Base-by-base conservation (phyloP, 2,888 invertebrate genomes). In the Habroteleia sp. region DNA sequence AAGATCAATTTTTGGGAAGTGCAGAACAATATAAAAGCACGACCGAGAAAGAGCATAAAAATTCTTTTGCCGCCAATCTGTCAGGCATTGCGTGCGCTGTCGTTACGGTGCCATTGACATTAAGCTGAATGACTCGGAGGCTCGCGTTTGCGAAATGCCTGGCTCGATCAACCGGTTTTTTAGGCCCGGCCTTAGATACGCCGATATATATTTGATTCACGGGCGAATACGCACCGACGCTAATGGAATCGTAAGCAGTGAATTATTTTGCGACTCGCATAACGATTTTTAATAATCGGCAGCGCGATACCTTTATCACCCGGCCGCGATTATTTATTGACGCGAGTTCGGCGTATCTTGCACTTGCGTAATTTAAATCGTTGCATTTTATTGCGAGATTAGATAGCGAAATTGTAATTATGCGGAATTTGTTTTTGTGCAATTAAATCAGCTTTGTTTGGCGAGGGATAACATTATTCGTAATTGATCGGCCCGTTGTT, bases 101-200 rank as follows among this genome's bases (percentile, higher is more conserved):
- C 68, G 56, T 60, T 52, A 63, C 35, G 48, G 41, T 72, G 66
- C 37, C 48, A 63, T 72, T 63, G 72, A 72, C 63, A 63, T 72
- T 62, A 52, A 72, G 27, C 56, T 17, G 63, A 56, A 63, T 56
- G 60, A 66, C 58, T 63, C 50, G 44, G 13, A 4, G 13, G 11
- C 33, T 11, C 33, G 6, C 33, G 33, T 50, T 50, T 39, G 41
- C 41, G 58, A 63, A 63, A 56, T 42, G 50, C 48, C 29, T 42
- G 58, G 10, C 35, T 41, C 44, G 39, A 46, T 52, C 60, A 23
- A 73, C 66, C 73, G 66, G 66, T 73, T 66, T 73, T 58, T 50
- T 46, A 33, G 46, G 25, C 23, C 41, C 25, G 17, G 20, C 25
- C 41, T 31, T 31, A 39, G 46, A 63, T 20, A 42, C 25, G 10